phyloP scores from a whole-genome alignment of 1,140 invertebrate genomes.

The Cydia splendana region DNA sequence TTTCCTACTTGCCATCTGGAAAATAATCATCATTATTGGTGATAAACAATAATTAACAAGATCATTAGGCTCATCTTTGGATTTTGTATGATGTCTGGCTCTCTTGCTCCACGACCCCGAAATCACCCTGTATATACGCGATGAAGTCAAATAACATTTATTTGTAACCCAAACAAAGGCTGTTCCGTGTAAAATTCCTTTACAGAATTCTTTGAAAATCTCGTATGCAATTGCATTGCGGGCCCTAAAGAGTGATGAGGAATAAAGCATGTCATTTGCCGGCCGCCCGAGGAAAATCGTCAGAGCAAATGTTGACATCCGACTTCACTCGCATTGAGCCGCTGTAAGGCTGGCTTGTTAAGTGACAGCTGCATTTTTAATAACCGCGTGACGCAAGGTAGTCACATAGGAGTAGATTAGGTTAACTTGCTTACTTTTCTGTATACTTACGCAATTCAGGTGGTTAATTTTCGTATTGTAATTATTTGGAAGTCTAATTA shows the following conservation, averaged over 20 bases:
- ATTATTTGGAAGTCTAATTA: too few species aligned
- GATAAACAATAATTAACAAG: too few species aligned
- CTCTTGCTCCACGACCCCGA: too few species aligned
- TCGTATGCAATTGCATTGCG: conserved; percentile 56
- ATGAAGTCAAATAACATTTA: too few species aligned
- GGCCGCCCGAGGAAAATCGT: conserved; percentile 56
- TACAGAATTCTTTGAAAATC: conserved; percentile 52
- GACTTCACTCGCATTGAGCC: conserved; percentile 47
- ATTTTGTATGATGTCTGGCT: too few species aligned
- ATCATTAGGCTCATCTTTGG: too few species aligned
- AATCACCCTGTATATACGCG: too few species aligned
- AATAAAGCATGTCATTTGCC: conserved; percentile 68
- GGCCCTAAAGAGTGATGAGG: conserved; percentile 48
- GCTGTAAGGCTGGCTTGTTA: conserved; percentile 5
- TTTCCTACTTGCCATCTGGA: too few species aligned
- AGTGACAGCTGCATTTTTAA: conserved; percentile 8
- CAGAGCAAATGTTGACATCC: conserved; percentile 69
- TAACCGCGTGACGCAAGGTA: not conserved
- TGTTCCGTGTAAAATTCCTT: conserved; percentile 32
- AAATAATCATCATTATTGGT: too few species aligned
- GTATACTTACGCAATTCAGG: not conserved
- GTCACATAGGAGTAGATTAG: not conserved
- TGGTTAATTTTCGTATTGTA: too few species aligned
- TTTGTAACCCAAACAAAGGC: too few species aligned
- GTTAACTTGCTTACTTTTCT: not conserved